phyloP scores from a whole-genome alignment of 2,888 invertebrate species.

The Hydroisotoma schaefferi region DNA sequence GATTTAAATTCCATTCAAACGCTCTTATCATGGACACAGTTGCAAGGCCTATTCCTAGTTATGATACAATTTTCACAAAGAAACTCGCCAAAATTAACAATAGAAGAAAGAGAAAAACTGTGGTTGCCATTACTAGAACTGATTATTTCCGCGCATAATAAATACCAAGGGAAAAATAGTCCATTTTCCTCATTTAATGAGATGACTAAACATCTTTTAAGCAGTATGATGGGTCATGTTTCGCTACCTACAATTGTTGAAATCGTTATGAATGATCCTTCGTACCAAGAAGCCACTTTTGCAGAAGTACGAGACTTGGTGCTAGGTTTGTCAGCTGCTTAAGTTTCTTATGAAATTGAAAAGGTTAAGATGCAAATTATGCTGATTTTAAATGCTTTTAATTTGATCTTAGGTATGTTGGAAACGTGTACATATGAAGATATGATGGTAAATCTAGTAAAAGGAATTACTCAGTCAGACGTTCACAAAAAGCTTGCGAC shows the following conservation, averaged over 20 bases:
- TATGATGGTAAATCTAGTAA: constrained; percentile 65
- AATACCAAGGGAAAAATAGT: constrained; percentile 49
- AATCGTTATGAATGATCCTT: constrained; percentile 55
- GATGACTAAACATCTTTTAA: constrained; percentile 56
- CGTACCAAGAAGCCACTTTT: constrained; percentile 57
- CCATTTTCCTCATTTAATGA: constrained; percentile 53
- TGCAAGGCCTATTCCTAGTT: constrained; percentile 49
- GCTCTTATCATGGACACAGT: constrained; percentile 36
- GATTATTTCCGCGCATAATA: constrained; percentile 54
- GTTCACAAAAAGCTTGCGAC: constrained; percentile 58
- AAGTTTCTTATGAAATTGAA: too few relatives aligned
- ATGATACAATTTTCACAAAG: constrained; percentile 56
- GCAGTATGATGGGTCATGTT: constrained; percentile 58
- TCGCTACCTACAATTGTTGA: constrained; percentile 57
- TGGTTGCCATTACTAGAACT: constrained; percentile 56
- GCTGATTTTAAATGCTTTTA: neutral
- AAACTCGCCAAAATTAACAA: constrained; percentile 54
- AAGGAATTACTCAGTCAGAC: constrained; percentile 65
- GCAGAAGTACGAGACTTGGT: constrained; percentile 58
- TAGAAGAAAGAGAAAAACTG: constrained; percentile 54
- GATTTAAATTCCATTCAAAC: neutral
- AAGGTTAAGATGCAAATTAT: too few relatives aligned
- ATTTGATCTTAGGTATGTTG: constrained; percentile 60
- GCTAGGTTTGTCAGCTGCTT: constrained; percentile 51
- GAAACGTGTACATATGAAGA: constrained; percentile 73